Conservation (phyloP, 2,888 invertebrate species). For the Sphecodes monilicornis region DNA sequence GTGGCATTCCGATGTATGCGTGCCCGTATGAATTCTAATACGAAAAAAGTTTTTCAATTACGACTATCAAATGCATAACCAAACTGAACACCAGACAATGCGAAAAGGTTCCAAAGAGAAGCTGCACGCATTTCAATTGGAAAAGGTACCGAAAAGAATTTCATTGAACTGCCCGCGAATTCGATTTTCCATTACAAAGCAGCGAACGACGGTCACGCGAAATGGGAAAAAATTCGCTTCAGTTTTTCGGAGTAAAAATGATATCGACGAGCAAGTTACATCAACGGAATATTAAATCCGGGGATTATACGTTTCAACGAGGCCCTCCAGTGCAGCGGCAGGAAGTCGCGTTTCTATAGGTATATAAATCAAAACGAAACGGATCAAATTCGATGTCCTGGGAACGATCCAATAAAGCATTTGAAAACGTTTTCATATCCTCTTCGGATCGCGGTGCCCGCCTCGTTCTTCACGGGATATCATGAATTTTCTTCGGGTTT, state of each 20-base stretch:
- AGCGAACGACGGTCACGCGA: background rate
- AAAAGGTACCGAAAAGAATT: background rate
- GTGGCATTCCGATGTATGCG: too few relatives aligned
- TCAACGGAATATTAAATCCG: conserved; percentile 16
- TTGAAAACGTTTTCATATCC: conserved; percentile 28
- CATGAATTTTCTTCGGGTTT: conserved; percentile 25
- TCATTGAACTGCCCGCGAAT: background rate
- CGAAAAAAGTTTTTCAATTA: background rate
- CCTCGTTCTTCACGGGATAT: background rate
- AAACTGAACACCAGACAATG: background rate
- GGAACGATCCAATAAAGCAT: background rate
- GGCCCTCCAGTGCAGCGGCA: too few relatives aligned
- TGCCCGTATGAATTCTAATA: too few relatives aligned
- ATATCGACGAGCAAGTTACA: background rate
- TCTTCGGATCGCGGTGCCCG: background rate
- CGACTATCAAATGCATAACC: background rate
- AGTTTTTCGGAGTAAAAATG: background rate
- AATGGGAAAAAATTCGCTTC: background rate
- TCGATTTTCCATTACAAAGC: background rate
- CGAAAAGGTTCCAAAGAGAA: background rate
- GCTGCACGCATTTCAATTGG: background rate
- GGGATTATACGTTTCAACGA: conserved; percentile 14
- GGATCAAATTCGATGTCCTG: background rate
- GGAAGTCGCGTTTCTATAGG: background rate
- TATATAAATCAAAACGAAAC: background rate